phyloP scores from a whole-genome alignment of 2,888 invertebrate species.

The Pristionchus exspectatus region DNA sequence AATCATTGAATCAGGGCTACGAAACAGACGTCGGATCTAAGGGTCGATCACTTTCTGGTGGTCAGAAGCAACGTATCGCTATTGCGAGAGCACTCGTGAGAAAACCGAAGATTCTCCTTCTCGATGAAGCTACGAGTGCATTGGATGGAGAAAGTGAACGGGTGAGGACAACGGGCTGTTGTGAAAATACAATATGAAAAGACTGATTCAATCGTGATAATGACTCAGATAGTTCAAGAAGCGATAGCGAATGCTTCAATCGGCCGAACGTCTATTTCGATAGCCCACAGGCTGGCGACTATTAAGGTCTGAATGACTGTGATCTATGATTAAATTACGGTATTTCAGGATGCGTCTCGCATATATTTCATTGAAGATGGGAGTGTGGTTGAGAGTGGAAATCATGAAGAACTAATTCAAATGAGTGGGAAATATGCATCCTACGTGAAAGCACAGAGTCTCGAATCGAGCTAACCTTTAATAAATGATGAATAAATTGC shows the following conservation, averaged over 20 bases:
- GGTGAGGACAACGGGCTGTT: background rate
- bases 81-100: constrained; percentile 59
- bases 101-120: constrained; percentile 76
- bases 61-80: constrained; percentile 59
- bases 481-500: background rate
- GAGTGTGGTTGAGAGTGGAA: constrained; percentile 49
- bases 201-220: background rate
- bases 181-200: background rate
- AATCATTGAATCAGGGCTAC: constrained; percentile 53
- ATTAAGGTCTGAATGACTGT: background rate
- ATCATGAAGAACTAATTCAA: constrained; percentile 24
- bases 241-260: background rate
- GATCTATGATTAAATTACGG: background rate
- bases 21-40: constrained; percentile 59
- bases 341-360: constrained; percentile 30
- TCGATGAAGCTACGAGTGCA: constrained; percentile 62
- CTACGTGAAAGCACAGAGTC: constrained; percentile 35
- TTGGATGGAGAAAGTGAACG: constrained; percentile 54
- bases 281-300: constrained; percentile 25
- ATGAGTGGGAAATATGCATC: constrained; percentile 10
- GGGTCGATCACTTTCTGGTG: constrained; percentile 56
- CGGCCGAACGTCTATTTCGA: constrained; percentile 13
- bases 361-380: constrained; percentile 20
- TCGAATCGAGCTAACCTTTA: background rate
- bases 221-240: background rate